Evolutionary conservation across 2,797 vertebrate species (phyloP), one percentile per base, ranked within the genome.

Genomic region (Chelidonichthys spinosus): DNA sequence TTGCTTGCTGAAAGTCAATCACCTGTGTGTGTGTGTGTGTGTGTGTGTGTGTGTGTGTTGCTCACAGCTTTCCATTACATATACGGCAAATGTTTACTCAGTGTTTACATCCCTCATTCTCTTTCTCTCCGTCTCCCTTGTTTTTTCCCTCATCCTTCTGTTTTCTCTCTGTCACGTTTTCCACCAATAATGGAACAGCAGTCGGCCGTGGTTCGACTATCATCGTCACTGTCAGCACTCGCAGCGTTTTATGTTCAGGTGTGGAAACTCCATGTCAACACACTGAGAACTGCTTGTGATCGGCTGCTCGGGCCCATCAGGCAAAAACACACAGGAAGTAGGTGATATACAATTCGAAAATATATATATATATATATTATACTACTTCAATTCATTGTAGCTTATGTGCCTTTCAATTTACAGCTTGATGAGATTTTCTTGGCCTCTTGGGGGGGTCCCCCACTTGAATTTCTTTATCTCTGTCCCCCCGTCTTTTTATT

Each of bases 51-150:
- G 65, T 55, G 56, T 74, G 55, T 69, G 56, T 68, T 50, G 35
- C 52, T 35, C 32, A 35, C 32, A 7, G 69, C 64, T 75, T 81
- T 83, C 62, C 49, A 76, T 77, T 84, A 79, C 81, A 85, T 67
- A 72, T n/a, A 54, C 69, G 59, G 63, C 40, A 64, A 79, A 61
- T 82, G 75, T 85, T 89, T 71, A 85, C 61, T 15, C 59, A 11
- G 15, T 63, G 67, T 86, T 79, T 76, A 75, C 76, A 82, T 35
- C 60, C 46, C 15, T 17, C 44, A 71, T n/a, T 60, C 60, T 69
- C 74, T 75, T 76, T 64, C 58, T 54, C 32, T 43, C 33, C 32
- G 11, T 40, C n/a, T 72, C 13, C 13, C 11, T 36, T 5, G 46
- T 47, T 61, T 14, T 39, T 65, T 10, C 14, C 49, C 35, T 42